Evolutionary conservation across 2,113 vertebrate genomes (phyloP).

Genomic region (Cathartes aura): DNA sequence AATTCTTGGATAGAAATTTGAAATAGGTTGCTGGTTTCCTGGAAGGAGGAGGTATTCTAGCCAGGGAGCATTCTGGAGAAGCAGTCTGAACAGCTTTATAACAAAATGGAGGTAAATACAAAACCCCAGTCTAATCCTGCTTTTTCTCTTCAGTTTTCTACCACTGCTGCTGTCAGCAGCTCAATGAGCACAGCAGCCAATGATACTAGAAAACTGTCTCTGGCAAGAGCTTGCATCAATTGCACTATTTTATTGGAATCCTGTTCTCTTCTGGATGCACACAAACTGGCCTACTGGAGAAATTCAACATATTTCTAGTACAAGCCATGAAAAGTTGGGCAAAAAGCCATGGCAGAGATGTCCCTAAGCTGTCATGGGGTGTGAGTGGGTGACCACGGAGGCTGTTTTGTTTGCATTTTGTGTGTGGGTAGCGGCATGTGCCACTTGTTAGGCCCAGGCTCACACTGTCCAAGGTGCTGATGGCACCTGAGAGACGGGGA

Average conservation of each 20-base stretch:
- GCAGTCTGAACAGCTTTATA: not conserved
- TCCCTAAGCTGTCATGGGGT: fast-evolving
- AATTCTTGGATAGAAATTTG: not conserved
- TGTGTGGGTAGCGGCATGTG: fast-evolving
- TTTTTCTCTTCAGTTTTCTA: not conserved
- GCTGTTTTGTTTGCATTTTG: not conserved
- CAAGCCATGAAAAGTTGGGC: not conserved
- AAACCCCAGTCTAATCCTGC: not conserved
- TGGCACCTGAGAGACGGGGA: not conserved
- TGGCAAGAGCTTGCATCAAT: not conserved
- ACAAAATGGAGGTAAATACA: not conserved
- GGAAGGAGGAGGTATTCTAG: not conserved
- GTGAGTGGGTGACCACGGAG: not conserved
- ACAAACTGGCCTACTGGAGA: not conserved
- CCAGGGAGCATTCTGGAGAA: not conserved
- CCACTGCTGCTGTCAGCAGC: not conserved
- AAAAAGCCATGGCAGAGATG: not conserved
- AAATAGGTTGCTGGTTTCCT: not conserved
- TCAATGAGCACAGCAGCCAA: not conserved
- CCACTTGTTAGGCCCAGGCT: not conserved
- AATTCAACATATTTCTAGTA: not conserved
- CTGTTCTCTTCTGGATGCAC: not conserved
- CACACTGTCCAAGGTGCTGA: slow-evolving; percentile 53
- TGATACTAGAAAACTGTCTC: not conserved
- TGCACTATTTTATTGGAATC: not conserved